A percentile compares a stretch with the other conserved stretches of the same genome.
Evolutionary conservation across 2,113 vertebrate species (phyloP).

Genomic region (Penelope pileata): DNA sequence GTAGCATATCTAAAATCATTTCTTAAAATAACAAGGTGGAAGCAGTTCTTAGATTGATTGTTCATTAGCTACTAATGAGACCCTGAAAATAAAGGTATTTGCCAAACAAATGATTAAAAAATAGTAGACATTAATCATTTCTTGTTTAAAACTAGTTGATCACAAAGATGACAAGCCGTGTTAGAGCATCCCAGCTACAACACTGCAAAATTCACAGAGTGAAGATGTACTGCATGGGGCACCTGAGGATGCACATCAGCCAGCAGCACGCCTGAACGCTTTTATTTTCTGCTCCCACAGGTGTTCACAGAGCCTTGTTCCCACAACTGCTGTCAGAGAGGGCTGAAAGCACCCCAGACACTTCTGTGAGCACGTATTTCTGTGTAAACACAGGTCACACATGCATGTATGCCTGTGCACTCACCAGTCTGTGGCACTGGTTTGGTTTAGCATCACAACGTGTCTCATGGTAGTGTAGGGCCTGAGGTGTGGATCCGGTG

Average conservation of each 20-base stretch:
- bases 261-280: background rate
- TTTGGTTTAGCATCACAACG: background rate
- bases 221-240: background rate
- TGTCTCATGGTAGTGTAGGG: accelerated
- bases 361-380: background rate
- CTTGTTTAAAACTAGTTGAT: background rate
- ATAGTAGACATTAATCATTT: background rate
- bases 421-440: background rate
- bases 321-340: background rate
- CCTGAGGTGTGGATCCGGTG: background rate
- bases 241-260: background rate
- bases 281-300: background rate
- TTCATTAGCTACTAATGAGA: background rate
- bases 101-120: background rate
- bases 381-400: background rate
- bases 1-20: background rate
- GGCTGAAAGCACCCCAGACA: background rate
- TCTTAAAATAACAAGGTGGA: background rate
- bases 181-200: background rate
- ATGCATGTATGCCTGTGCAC: background rate
- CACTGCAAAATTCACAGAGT: background rate
- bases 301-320: background rate
- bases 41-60: background rate
- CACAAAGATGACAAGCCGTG: background rate
- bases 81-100: background rate